Conservation (phyloP, 2,113 vertebrate genomes). For the human (Homo sapiens) region DNA sequence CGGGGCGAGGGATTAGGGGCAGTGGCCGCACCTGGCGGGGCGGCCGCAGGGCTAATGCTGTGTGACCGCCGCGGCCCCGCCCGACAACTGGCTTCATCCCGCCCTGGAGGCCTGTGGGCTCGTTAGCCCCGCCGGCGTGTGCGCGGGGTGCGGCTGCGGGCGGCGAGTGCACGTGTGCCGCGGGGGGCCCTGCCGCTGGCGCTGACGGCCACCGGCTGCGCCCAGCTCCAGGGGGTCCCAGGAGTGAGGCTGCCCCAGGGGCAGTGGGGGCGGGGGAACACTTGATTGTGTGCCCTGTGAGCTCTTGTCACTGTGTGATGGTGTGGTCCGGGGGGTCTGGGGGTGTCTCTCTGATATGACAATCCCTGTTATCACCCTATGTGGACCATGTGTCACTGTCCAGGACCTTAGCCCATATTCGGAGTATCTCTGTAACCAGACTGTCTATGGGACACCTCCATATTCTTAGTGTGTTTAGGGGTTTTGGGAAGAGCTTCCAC, state of each 20-base stretch:
- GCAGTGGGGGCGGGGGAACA: background rate
- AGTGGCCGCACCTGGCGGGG: slow-evolving; percentile 86
- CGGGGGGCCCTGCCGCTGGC: slow-evolving; percentile 28
- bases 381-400: background rate
- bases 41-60: slow-evolving; percentile 82
- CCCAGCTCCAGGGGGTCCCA: background rate
- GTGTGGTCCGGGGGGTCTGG: background rate
- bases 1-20: slow-evolving; percentile 88
- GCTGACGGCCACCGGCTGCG: slow-evolving; percentile 29
- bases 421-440: background rate
- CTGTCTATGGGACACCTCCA: background rate
- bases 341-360: background rate
- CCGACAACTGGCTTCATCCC: slow-evolving; percentile 85
- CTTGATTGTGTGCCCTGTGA: background rate
- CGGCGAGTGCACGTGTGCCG: slow-evolving; percentile 2
- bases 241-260: background rate
- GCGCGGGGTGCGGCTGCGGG: slow-evolving; percentile 30
- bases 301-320: background rate
- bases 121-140: slow-evolving; percentile 78
- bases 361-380: background rate
- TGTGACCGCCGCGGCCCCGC: slow-evolving; percentile 79
- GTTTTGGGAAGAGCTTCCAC: background rate
- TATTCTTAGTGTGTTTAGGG: background rate
- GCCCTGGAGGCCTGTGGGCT: slow-evolving; percentile 80
- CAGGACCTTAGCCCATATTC: background rate